Conservation (phyloP, 1,140 invertebrate species). For the Saccostrea glomerata region DNA sequence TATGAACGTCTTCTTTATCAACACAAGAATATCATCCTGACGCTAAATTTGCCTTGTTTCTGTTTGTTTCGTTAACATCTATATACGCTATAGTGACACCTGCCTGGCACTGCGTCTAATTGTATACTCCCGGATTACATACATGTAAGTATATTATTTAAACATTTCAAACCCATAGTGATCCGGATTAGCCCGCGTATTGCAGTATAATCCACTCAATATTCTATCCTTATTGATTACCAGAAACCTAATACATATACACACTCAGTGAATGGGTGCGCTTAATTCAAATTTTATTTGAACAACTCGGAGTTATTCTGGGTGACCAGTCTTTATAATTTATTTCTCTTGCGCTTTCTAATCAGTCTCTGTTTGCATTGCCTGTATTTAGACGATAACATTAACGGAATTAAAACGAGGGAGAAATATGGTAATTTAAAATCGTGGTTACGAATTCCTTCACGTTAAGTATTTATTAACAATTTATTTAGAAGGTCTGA, state of each 20-base stretch:
- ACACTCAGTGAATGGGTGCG: not conserved
- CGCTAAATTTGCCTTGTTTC: not conserved
- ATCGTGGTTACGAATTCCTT: slow-evolving; percentile 20
- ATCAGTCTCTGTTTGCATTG: slow-evolving; percentile 8
- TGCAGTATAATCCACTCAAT: slow-evolving; percentile 12
- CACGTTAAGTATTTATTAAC: slow-evolving; percentile 25
- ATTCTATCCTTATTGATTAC: slow-evolving; percentile 34
- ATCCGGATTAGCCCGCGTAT: slow-evolving; percentile 22
- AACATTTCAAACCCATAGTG: slow-evolving; percentile 38
- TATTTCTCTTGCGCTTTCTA: not conserved
- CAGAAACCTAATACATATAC: not conserved
- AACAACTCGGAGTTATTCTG: not conserved
- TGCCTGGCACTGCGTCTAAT: not conserved
- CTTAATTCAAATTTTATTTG: slow-evolving; percentile 1
- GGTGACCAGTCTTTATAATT: slow-evolving; percentile 13
- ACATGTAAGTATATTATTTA: slow-evolving; percentile 20
- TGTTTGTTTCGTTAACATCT: not conserved
- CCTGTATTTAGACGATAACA: not conserved
- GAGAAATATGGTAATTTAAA: slow-evolving; percentile 25
- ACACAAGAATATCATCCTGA: not conserved
- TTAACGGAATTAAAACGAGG: not conserved
- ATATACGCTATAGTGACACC: not conserved
- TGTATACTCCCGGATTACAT: not conserved
- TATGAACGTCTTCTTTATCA: not conserved
- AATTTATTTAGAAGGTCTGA: slow-evolving; percentile 2